These are phyloP conservation scores for Poeciliopsis occidentalis DNA, from an alignment of 2,113 vertebrate genomes.

Conservation along the genomic window DNA sequence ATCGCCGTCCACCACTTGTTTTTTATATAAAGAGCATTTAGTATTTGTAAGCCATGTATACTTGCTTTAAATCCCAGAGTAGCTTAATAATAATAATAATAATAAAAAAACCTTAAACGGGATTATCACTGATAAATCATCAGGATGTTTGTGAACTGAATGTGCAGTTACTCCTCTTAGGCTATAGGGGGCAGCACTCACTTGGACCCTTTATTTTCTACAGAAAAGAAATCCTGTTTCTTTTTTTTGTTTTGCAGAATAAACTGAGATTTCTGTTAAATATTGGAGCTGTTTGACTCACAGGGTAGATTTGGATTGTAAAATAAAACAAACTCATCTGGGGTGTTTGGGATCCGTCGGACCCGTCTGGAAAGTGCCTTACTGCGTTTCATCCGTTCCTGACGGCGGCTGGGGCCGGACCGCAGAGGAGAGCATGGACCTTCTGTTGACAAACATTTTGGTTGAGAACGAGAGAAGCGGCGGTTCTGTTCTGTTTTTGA, in stretches of 20 bases:
- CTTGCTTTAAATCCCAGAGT: conserved; percentile 55
- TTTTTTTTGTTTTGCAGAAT: too few species aligned
- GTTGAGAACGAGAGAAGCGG: background rate
- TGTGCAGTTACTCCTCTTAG: conserved; percentile 53
- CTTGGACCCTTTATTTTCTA: conserved; percentile 21
- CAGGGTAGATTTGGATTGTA: conserved; percentile 39
- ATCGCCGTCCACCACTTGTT: conserved; percentile 50
- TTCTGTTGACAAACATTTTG: conserved; percentile 30
- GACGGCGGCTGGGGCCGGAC: conserved; percentile 16
- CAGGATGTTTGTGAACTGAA: conserved; percentile 41
- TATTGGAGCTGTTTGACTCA: background rate
- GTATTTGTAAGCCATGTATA: conserved; percentile 66
- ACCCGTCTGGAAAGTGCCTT: conserved; percentile 74
- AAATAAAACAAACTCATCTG: conserved; percentile 27
- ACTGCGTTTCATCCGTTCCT: conserved; percentile 46
- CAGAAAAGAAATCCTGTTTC: too few species aligned
- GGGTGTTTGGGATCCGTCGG: conserved; percentile 40
- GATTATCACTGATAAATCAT: conserved; percentile 44
- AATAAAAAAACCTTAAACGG: conserved; percentile 17
- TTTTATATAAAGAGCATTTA: conserved; percentile 36
- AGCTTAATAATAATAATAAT: conserved; percentile 27
- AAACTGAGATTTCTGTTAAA: background rate
- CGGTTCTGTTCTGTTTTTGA: conserved; percentile 21
- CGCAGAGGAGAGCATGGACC: conserved; percentile 4
- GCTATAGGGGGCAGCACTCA: conserved; percentile 72